A percentile compares a stretch with the other conserved stretches of the same genome.
phyloP scores from a whole-genome alignment of 2,113 vertebrate genomes.

The Ibidorhyncha struthersii region DNA sequence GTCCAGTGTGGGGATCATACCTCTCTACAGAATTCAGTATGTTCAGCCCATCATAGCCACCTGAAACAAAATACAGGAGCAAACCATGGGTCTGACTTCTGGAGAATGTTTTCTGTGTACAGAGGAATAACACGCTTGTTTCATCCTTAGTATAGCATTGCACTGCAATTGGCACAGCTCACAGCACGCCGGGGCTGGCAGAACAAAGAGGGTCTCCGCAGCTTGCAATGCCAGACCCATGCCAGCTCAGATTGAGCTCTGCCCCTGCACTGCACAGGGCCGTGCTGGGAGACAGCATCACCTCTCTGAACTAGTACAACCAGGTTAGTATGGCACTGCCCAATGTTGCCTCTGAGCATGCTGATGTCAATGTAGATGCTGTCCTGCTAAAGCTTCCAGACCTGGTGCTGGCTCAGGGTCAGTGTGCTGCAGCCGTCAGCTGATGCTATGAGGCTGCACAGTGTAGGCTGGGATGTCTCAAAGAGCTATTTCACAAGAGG shows the following conservation, averaged over 20 bases:
- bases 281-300: background rate
- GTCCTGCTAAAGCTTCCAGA: background rate
- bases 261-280: background rate
- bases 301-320: background rate
- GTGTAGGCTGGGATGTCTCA: background rate
- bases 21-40: slow-evolving; percentile 97
- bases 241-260: background rate
- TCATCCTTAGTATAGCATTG: accelerated
- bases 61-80: slow-evolving; percentile 69
- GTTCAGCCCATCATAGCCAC: slow-evolving; percentile 96
- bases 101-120: background rate
- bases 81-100: background rate
- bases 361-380: background rate
- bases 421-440: background rate
- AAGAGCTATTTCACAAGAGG: background rate
- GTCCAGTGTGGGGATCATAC: slow-evolving; percentile 96
- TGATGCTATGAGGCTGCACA: background rate
- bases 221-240: background rate
- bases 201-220: background rate
- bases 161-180: background rate
- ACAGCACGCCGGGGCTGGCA: accelerated
- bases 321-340: background rate
- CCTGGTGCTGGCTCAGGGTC: background rate
- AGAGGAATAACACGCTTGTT: background rate
- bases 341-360: background rate